Conservation (phyloP, 2,888 invertebrate genomes). For the Mellilla xanthometata region DNA sequence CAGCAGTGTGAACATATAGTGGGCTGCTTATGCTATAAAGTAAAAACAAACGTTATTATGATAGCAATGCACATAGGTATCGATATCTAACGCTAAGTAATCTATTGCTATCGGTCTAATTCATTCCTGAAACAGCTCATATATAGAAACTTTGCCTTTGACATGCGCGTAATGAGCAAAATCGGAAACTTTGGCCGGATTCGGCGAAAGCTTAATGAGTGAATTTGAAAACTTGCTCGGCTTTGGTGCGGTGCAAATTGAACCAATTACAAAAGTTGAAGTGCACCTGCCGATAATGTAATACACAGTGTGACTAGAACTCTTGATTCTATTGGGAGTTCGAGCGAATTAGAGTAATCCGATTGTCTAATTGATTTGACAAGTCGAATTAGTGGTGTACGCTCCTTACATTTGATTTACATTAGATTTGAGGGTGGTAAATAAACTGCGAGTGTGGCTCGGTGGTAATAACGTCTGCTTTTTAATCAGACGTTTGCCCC, state of each 20-base stretch:
- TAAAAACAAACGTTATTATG: no score
- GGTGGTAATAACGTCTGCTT: no score
- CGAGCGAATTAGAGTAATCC: neutral
- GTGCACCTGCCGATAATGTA: constrained; percentile 13
- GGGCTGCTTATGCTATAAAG: no score
- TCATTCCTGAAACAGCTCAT: neutral
- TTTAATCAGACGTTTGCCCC: no score
- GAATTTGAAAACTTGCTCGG: constrained; percentile 13
- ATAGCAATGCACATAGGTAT: no score
- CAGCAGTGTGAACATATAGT: no score
- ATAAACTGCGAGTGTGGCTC: no score
- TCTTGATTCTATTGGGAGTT: neutral
- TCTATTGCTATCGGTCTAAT: neutral
- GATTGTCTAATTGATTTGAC: no score
- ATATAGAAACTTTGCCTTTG: constrained; percentile 6
- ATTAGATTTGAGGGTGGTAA: no score
- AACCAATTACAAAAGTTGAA: constrained; percentile 9
- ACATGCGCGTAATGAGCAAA: constrained; percentile 4
- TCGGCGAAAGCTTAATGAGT: constrained; percentile 12
- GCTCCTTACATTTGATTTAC: no score
- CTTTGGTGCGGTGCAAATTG: constrained; percentile 3
- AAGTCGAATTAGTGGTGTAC: no score
- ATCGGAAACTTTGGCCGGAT: constrained; percentile 9
- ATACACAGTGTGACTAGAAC: constrained; percentile 8
- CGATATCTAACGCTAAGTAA: no score